Evolutionary conservation across 1,140 invertebrate species (phyloP).

Genomic region (Limonius californicus): DNA sequence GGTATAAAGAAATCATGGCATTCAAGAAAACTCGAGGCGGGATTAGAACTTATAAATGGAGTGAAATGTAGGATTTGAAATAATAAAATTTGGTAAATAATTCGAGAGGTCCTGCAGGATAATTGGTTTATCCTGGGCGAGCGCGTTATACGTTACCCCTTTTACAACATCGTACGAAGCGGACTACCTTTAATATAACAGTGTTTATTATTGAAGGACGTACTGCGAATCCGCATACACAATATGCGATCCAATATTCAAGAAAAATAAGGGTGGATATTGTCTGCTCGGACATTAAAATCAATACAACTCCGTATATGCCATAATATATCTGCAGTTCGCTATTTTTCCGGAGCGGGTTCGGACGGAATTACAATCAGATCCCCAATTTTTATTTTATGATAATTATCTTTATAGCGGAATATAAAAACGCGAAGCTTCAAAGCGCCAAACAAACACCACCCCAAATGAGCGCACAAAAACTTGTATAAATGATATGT

Average conservation of each 20-base stretch:
- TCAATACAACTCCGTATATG: conserved; percentile 44
- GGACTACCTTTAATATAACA: conserved; percentile 34
- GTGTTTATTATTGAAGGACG: conserved; percentile 36
- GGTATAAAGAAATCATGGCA: too few species aligned
- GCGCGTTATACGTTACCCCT: conserved; percentile 17
- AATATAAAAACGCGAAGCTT: conserved; percentile 8
- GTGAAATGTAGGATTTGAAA: neutral
- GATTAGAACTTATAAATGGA: too few species aligned
- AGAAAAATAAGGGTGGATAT: conserved; percentile 40
- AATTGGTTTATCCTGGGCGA: conserved; percentile 26
- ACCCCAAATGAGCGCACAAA: neutral
- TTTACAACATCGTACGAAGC: conserved; percentile 25
- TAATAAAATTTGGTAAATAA: neutral
- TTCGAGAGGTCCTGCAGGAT: conserved; percentile 8
- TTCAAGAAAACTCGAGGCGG: too few species aligned
- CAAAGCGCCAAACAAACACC: neutral
- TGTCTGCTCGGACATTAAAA: conserved; percentile 42
- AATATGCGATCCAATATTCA: conserved; percentile 35
- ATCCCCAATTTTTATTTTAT: conserved; percentile 13
- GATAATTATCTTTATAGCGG: conserved; percentile 9
- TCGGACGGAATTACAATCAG: conserved; percentile 13
- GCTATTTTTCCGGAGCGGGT: conserved; percentile 34
- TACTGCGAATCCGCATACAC: conserved; percentile 30
- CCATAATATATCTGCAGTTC: conserved; percentile 45
- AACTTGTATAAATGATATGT: neutral